Evolutionary conservation across 1,140 invertebrate species (phyloP), one percentile per base, ranked within the genome.

Genomic region (Penaeus chinensis): DNA sequence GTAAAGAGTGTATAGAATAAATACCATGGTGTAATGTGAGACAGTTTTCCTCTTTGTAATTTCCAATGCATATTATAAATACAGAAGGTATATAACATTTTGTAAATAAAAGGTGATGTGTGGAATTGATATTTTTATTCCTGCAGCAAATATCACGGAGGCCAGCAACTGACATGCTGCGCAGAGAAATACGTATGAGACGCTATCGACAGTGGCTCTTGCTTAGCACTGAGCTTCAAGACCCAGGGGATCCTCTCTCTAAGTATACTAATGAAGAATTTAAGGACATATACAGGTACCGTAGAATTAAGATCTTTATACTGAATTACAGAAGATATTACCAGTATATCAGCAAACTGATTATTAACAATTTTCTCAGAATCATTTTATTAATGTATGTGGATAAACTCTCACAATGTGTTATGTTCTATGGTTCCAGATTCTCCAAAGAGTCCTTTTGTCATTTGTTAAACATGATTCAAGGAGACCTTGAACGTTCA

Each of bases 391-490:
- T 32, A 42, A 42, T 42, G 2, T 42, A 42, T 42, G 7, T 42
- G 37, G 37, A 4, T 42, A 71, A 16, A 27, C 16, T 24, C 27
- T 24, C 18, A 18, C 37, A 71, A 20, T 24, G 16, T 16, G 11
- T 66, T 71, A 19, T 71, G 66, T 5, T 27, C 16, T 60, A 19
- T 24, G 19, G 27, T 79, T 20, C 18, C 84, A 87, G 85, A 54
- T 65, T 87, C 13, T 82, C 85, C 7, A 87, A 87, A 60, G 79
- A 60, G 27, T 87, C 77, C 1, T 87, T 87, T 47, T 76, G 79
- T 37, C 78, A 81, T 19, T 79, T 87, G n/a, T 78, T 87, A 16
- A 61, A 60, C 63, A 87, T 87, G 65, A 87, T 87, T 71, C 79
- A 87, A 66, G 66, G 65, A 32, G 85, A 87, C 47, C 66, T 87